Evolutionary conservation across 2,888 invertebrate genomes (phyloP).

Genomic region (Eurytoma californica): DNA sequence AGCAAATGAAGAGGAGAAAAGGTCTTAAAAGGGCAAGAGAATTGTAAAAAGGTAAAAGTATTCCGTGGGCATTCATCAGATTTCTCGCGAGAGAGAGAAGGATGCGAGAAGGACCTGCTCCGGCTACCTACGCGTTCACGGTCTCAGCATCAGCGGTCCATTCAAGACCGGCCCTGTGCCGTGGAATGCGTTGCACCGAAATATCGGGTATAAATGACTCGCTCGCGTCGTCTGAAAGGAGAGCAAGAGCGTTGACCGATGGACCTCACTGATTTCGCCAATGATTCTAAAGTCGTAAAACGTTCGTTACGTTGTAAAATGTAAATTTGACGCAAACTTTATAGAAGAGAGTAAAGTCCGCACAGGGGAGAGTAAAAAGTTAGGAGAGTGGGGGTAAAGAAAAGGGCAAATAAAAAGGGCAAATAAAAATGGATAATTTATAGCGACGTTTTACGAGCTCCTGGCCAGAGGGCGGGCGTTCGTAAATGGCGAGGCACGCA

Average conservation of each 20-base stretch:
- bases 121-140: no score
- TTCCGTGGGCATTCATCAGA: no score
- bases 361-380: slow-evolving; percentile 27
- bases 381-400: slow-evolving; percentile 2
- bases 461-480: slow-evolving; percentile 30
- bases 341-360: slow-evolving; percentile 23
- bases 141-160: no score
- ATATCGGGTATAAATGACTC: slow-evolving; percentile 51
- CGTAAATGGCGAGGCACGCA: slow-evolving; percentile 21
- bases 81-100: no score
- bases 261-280: slow-evolving; percentile 41
- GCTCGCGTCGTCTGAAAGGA: slow-evolving; percentile 22
- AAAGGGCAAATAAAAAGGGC: slow-evolving; percentile 44
- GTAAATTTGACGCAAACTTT: slow-evolving; percentile 32
- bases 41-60: no score
- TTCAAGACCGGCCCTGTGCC: slow-evolving; percentile 50
- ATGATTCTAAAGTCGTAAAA: neutral
- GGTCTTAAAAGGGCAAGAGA: no score
- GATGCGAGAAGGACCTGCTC: no score
- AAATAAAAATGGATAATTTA: slow-evolving; percentile 57
- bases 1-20: no score
- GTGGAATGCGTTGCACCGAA: slow-evolving; percentile 53
- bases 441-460: slow-evolving; percentile 58
- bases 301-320: no score
- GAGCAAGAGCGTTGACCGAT: slow-evolving; percentile 10